Base-by-base conservation (phyloP, 2,888 invertebrate species). In the Eupithecia abbreviata region DNA sequence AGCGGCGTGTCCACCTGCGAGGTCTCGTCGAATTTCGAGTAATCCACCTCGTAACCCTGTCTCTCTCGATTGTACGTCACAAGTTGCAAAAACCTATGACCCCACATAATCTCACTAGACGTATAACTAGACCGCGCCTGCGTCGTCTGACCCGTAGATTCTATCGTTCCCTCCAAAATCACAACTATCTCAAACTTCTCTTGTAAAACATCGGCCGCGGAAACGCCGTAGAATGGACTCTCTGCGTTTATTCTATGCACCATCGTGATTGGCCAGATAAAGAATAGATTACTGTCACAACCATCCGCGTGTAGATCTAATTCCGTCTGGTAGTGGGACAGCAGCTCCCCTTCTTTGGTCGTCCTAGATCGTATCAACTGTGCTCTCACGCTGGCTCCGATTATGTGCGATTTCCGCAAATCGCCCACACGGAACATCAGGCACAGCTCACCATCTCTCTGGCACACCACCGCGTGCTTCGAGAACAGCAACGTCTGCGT, bases 251-350 rank as follows among this genome's bases (percentile, higher is more conserved):
- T 98, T 86, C 96, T 96, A 89, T 99, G 99, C 58, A 98, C 97
- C 86, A 98, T 97, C 2, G 98, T 98, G 89, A 98, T 97, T 0
- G 99, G 98, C 98, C 98, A 99, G 83, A 98, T 98, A 89, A 99
- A 97, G 93, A 99, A 98, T 41, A 99, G 93, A 84, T 97, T 96
- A 82, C 98, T 97, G 82, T 97, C 96, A 85, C 98, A 97, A 77
- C 97, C 97, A 88, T 98, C 97, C 18, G 97, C 97, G 84, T 96
- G 95, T 65, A 96, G 90, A 79, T 95, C 93, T 80, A 98, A 92
- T 90, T 98, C 98, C 76, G 97, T 97, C 91, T 98, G 98, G 88
- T 97, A 97, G 89, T 98, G 97, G 12, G 97, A 97, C 81, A 98
- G 91, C 69, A 97, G 90, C 90, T 98, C 98, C 51, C 98, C 98